phyloP scores from a whole-genome alignment of 2,113 vertebrate species.

The Entelurus aequoreus region DNA sequence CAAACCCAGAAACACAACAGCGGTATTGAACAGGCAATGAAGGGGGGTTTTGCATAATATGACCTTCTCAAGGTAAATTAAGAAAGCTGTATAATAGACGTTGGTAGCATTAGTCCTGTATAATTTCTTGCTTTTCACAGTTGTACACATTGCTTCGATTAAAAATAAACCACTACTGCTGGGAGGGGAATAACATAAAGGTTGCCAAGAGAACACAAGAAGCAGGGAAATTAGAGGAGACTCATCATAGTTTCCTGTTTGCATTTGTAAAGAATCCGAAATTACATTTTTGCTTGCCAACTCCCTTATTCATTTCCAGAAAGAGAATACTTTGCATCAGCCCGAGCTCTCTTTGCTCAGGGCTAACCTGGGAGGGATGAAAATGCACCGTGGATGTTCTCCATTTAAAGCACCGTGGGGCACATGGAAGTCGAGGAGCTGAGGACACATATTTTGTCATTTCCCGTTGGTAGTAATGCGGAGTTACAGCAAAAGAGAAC shows the following conservation, averaged over 20 bases:
- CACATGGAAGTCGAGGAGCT: slow-evolving; percentile 21
- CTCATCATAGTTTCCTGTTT: slow-evolving; percentile 1
- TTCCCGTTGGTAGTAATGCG: slow-evolving; percentile 32
- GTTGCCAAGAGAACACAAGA: slow-evolving; percentile 6
- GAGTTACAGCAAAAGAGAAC: slow-evolving; percentile 1
- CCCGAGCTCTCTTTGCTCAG: slow-evolving; percentile 33
- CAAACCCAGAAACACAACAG: too few species aligned
- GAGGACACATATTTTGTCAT: slow-evolving; percentile 23
- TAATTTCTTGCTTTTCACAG: slow-evolving; percentile 19
- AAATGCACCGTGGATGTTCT: slow-evolving; percentile 30
- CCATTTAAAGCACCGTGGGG: slow-evolving; percentile 28
- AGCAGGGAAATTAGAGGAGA: slow-evolving; percentile 4
- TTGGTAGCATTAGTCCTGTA: slow-evolving; percentile 8
- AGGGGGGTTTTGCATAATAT: too few species aligned
- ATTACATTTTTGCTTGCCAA: slow-evolving; percentile 30
- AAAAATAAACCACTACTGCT: slow-evolving; percentile 21
- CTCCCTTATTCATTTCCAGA: slow-evolving; percentile 30
- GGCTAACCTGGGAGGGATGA: slow-evolving; percentile 43
- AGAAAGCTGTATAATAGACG: neutral
- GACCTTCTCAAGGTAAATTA: too few species aligned
- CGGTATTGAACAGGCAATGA: too few species aligned
- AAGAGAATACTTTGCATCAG: slow-evolving; percentile 32
- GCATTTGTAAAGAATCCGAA: slow-evolving; percentile 28
- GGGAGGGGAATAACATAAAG: neutral
- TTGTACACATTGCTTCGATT: slow-evolving; percentile 10